A percentile compares a stretch with the other conserved stretches of the same genome.
These are phyloP conservation scores for Salpingus planirostris DNA, from an alignment of 2,888 invertebrate genomes.

Conservation along the genomic window DNA sequence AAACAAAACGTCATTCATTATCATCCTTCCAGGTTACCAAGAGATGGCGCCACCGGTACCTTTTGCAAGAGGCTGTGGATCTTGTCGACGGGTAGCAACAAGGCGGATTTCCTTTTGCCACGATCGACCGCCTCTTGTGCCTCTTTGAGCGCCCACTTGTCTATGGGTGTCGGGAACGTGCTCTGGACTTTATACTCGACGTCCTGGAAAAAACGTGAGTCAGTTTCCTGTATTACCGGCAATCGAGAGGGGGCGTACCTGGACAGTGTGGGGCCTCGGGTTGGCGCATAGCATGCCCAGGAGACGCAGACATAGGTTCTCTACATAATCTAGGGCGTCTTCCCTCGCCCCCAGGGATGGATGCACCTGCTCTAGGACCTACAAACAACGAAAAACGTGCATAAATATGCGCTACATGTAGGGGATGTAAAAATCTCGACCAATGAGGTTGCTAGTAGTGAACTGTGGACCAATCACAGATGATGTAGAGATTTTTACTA, in stretches of 20 bases:
- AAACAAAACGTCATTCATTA: constrained; percentile 1
- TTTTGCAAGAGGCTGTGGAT: constrained; percentile 82
- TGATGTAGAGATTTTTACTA: too few species aligned
- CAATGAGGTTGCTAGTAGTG: too few species aligned
- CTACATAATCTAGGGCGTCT: constrained; percentile 87
- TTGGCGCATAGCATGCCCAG: constrained; percentile 81
- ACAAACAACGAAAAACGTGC: constrained; percentile 4
- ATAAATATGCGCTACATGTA: too few species aligned
- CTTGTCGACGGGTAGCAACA: constrained; percentile 74
- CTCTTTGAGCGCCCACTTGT: constrained; percentile 86
- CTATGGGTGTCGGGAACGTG: constrained; percentile 91
- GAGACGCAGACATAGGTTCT: constrained; percentile 79
- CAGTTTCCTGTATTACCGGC: too few species aligned
- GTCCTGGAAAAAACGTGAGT: constrained; percentile 52
- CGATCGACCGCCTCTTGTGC: constrained; percentile 77
- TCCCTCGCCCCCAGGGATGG: constrained; percentile 77
- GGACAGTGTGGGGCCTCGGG: constrained; percentile 73
- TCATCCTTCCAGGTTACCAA: not conserved
- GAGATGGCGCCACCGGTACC: constrained; percentile 38
- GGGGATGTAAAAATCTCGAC: too few species aligned
- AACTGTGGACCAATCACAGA: too few species aligned
- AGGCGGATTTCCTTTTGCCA: constrained; percentile 67
- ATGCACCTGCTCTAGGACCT: constrained; percentile 89
- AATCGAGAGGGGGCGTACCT: too few species aligned
- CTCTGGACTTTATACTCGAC: constrained; percentile 87